These are phyloP conservation scores for Cephonodes hylas DNA, from an alignment of 2,888 invertebrate species.

Conservation along the genomic window DNA sequence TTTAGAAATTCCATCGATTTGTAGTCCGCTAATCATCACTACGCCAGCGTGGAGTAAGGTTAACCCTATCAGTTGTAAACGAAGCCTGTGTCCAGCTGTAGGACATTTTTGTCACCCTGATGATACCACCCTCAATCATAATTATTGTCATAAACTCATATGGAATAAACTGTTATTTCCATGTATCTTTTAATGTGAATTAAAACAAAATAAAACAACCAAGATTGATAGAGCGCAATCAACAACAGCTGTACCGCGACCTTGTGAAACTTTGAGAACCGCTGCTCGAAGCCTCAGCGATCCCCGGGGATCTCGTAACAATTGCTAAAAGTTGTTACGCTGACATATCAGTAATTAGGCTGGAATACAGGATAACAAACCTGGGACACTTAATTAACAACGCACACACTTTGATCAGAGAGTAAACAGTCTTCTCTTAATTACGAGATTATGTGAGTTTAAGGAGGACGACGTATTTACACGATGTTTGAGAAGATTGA, in stretches of 20 bases:
- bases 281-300: background rate
- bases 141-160: too few relatives aligned
- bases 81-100: too few relatives aligned
- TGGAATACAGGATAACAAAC: background rate
- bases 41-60: too few relatives aligned
- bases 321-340: background rate
- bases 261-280: conserved; percentile 1
- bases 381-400: background rate
- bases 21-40: too few relatives aligned
- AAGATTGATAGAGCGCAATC: background rate
- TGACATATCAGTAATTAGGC: background rate
- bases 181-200: background rate
- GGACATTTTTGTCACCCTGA: too few relatives aligned
- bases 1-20: too few relatives aligned
- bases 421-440: background rate
- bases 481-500: background rate
- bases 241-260: background rate
- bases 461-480: background rate
- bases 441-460: background rate
- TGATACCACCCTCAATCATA: too few relatives aligned
- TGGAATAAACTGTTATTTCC: too few relatives aligned
- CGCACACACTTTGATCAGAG: background rate
- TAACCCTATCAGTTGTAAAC: too few relatives aligned
- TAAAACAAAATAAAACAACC: background rate
- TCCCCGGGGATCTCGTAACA: background rate